phyloP scores from a whole-genome alignment of 2,113 vertebrate species.

The Trichomycterus rosablanca region DNA sequence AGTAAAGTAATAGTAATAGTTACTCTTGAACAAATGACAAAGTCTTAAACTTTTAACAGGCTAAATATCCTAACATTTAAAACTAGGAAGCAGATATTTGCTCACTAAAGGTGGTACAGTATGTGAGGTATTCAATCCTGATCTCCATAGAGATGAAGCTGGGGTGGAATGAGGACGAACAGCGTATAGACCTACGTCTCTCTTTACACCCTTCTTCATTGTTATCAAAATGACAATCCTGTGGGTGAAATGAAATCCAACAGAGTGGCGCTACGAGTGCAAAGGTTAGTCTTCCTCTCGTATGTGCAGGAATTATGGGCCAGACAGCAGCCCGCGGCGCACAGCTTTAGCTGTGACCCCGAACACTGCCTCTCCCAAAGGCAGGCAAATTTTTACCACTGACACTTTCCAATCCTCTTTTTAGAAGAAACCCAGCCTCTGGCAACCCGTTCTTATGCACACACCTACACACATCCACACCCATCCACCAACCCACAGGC shows the following conservation, averaged over 20 bases:
- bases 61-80: too few relatives aligned
- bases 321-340: constrained; percentile 73
- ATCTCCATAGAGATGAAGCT: constrained; percentile 58
- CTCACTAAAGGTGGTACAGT: too few relatives aligned
- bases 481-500: constrained; percentile 3
- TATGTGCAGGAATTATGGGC: constrained; percentile 80
- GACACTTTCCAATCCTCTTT: constrained; percentile 73
- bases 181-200: constrained; percentile 35
- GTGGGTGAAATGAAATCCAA: constrained; percentile 69
- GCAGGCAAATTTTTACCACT: constrained; percentile 80
- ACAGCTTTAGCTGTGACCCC: constrained; percentile 83
- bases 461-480: constrained; percentile 1
- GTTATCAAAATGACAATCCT: constrained; percentile 67
- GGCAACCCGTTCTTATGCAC: constrained; percentile 12
- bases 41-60: too few relatives aligned
- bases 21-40: too few relatives aligned
- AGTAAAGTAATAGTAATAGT: too few relatives aligned
- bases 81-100: too few relatives aligned
- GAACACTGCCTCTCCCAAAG: constrained; percentile 75
- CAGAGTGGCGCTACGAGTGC: constrained; percentile 58
- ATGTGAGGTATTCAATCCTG: too few relatives aligned
- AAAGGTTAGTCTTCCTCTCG: constrained; percentile 77
- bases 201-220: constrained; percentile 53
- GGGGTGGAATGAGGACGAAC: constrained; percentile 12
- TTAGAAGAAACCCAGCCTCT: constrained; percentile 25